Conservation (phyloP, 2,797 vertebrate genomes). For the Momotus momota region DNA sequence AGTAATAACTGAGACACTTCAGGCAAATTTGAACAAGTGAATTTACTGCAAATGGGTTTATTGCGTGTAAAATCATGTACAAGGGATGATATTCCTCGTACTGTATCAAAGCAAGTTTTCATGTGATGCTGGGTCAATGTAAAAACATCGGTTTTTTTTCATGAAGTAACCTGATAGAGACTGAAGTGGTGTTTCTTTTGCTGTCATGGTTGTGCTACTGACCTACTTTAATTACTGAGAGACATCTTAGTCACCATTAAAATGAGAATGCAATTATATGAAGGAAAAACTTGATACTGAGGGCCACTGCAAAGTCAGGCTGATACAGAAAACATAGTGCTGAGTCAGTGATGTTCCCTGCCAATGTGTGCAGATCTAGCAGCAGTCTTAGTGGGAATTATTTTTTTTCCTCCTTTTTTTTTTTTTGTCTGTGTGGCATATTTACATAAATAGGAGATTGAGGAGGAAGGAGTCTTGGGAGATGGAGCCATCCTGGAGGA, state of each 20-base stretch:
- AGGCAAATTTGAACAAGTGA: not conserved
- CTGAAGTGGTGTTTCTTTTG: not conserved
- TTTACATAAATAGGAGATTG: not conserved
- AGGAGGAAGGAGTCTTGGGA: not conserved
- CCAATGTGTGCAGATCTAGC: not conserved
- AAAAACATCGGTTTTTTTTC: not conserved
- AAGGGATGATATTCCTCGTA: not conserved
- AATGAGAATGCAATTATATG: not conserved
- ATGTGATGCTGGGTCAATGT: accelerated
- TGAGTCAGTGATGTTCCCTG: not conserved
- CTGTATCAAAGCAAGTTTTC: not conserved
- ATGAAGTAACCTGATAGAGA: accelerated
- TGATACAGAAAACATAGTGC: not conserved
- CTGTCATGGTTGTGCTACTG: not conserved
- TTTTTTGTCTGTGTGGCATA: not conserved
- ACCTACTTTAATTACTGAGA: not conserved
- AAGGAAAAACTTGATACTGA: not conserved
- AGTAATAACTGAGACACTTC: not conserved
- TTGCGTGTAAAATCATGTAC: not conserved
- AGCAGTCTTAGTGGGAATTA: not conserved
- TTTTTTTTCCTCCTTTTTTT: not conserved
- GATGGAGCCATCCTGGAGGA: not conserved
- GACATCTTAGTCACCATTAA: not conserved
- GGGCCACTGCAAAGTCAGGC: not conserved
- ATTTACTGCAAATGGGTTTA: not conserved